Conservation (phyloP, 1,140 invertebrate genomes). For the Dryas iulia region DNA sequence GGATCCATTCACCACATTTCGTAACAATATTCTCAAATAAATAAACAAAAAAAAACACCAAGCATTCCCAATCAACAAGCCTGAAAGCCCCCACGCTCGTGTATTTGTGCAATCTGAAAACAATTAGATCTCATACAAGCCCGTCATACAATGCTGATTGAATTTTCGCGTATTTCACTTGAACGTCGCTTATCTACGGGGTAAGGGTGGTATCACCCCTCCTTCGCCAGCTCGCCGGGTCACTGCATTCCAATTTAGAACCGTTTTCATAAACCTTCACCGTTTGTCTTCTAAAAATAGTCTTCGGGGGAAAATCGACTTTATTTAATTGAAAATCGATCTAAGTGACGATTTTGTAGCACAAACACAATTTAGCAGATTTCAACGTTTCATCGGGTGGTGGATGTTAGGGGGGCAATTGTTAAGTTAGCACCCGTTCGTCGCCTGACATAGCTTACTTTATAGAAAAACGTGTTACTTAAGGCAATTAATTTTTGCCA, state of each 20-base stretch:
- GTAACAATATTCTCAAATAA: neutral
- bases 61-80: neutral
- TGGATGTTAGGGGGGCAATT: neutral
- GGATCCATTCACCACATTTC: too few species aligned
- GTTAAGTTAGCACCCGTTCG: neutral
- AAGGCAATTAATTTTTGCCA: too few species aligned
- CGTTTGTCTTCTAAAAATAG: slow-evolving; percentile 11
- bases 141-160: slow-evolving; percentile 7
- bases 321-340: slow-evolving; percentile 8
- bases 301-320: slow-evolving; percentile 10
- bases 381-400: slow-evolving; percentile 6
- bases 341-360: slow-evolving; percentile 3
- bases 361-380: slow-evolving; percentile 6
- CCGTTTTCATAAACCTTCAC: slow-evolving; percentile 38
- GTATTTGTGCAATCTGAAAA: neutral
- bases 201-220: neutral
- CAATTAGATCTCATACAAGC: slow-evolving; percentile 8
- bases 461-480: too few species aligned
- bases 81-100: neutral
- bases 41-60: neutral
- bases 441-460: neutral
- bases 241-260: slow-evolving; percentile 51
- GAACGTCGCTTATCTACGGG: slow-evolving; percentile 17
- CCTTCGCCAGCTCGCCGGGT: slow-evolving; percentile 29
- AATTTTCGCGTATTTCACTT: slow-evolving; percentile 21